Evolutionary conservation across 2,797 vertebrate species (phyloP), one percentile per base, ranked within the genome.

Genomic region (Pristis pectinata): DNA sequence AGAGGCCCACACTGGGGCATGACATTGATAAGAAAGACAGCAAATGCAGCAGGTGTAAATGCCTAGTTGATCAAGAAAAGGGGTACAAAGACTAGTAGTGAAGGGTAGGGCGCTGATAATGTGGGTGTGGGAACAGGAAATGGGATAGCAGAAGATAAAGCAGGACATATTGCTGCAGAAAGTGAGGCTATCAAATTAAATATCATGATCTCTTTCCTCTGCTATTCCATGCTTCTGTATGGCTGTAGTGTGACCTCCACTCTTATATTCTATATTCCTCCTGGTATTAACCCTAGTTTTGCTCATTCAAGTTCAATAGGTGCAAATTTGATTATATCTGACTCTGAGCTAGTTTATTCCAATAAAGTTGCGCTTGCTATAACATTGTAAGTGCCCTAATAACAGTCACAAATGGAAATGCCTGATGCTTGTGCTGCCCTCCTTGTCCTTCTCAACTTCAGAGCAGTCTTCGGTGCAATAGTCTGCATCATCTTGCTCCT

Each of bases 11-110:
- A 22, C 11, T 8, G 24, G 61, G 34, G 27, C 5, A 91, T 64
- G 6, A 85, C 27, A 30, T 30, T 15, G 37, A n/a, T 37, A 64
- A 37, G 7, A 37, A 91, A 37, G 37, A n/a, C 7, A 41, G 87
- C 87, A 37, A n/a, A 64, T 91, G 59, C 59, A 91, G 87, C 59
- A 37, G 59, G n/a, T 91, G 59, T 64, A 64, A 64, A 91, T n/a
- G 59, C 15, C 59, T 41, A 91, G 17, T 89, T 89, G 15, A 8
- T 34, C 11, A 15, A 5, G 30, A 87, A 85, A 34, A 30, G 83
- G 56, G 24, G 22, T 74, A 74, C 22, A 74, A 74, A 74, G 17
- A 70, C 70, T 72, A 72, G 19, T 70, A 72, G 70, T 24, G 70
- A 74, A 74, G 22, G 70, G 70, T 30, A 5, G 3, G 7, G 22